Base-by-base conservation (phyloP, 2,797 vertebrate genomes). In the Zalophus californianus region DNA sequence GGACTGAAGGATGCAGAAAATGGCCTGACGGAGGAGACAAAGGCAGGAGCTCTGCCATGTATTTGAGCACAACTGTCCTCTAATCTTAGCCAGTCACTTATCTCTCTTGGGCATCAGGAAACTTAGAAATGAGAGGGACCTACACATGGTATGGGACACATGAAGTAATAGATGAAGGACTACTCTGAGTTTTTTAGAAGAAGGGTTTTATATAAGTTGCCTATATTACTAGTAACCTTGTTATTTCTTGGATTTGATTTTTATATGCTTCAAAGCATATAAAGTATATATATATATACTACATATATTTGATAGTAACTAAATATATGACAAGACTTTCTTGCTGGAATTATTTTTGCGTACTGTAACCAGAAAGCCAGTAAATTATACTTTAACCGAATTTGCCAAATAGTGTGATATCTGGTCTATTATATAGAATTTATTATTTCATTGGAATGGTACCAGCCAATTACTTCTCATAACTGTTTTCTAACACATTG, bases 231-330 rank as follows among this genome's bases (percentile, higher is more conserved):
- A 89, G n/a, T 70, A 21, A 35, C 32, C 62, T 94, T 92, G 18
- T 75, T 77, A 89, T 95, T 93, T 90, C 32, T 94, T 56, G 20
- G 35, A 68, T 86, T 86, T 94, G 21, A 52, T 96, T 92, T 95
- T 88, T 60, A 62, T 78, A 32, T 54, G 20, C 56, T 94, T 92
- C 79, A 78, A 90, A 87, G 50, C n/a, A n/a, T n/a, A n/a, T n/a
- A n/a, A n/a, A n/a, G n/a, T n/a, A n/a, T n/a, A n/a, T n/a, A n/a
- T n/a, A n/a, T n/a, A n/a, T n/a, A n/a, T n/a, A n/a, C n/a, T n/a
- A n/a, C n/a, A n/a, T n/a, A n/a, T n/a, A n/a, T n/a, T n/a, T n/a
- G 18, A n/a, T 95, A 44, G 62, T 96, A 86, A 50, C 18, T 29
- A 58, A 73, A 12, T 23, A 11, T 25, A 75, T 72, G 41, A 75